phyloP scores from a whole-genome alignment of 1,140 invertebrate genomes.

The Apis laboriosa region DNA sequence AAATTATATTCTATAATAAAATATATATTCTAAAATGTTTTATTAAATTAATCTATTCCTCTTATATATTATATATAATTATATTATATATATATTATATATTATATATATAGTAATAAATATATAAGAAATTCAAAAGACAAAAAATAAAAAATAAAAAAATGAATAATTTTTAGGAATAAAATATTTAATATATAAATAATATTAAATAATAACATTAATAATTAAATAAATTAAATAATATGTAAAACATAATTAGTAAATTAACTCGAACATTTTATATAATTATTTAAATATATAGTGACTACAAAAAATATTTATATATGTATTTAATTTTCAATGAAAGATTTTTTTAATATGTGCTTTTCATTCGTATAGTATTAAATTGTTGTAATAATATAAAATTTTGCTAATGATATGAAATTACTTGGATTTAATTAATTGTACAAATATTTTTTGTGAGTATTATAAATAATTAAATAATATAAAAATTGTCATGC shows the following conservation, averaged over 20 bases:
- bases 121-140: neutral
- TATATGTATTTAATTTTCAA: too few species aligned
- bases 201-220: neutral
- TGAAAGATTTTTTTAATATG: too few species aligned
- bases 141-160: neutral
- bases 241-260: neutral
- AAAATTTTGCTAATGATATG: too few species aligned
- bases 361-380: too few species aligned
- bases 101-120: neutral
- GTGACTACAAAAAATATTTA: too few species aligned
- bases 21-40: neutral
- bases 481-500: constrained; percentile 40
- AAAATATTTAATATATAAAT: neutral
- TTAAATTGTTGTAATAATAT: too few species aligned
- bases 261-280: constrained; percentile 46
- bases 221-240: neutral
- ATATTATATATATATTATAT: too few species aligned
- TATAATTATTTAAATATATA: constrained; percentile 7
- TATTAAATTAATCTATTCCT: neutral
- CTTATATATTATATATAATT: too few species aligned
- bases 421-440: too few species aligned
- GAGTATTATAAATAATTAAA: constrained; percentile 13
- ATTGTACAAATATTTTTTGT: too few species aligned
- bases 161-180: neutral
- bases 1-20: neutral